Conservation (phyloP, 2,113 vertebrate species). For the Addax nasomaculatus region DNA sequence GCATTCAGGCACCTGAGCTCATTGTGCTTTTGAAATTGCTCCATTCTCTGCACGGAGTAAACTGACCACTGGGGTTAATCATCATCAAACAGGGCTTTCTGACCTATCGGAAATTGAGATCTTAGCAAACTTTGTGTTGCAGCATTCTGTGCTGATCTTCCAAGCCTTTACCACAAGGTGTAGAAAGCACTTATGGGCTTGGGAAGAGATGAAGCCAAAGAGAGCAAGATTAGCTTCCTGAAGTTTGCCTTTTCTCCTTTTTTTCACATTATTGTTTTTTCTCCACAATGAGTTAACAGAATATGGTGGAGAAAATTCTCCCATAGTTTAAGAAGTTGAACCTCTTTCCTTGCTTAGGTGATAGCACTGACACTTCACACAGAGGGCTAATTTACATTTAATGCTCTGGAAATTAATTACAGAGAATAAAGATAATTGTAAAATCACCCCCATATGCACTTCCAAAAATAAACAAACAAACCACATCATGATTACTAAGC, state of each 20-base stretch:
- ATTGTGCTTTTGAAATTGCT: conserved; percentile 55
- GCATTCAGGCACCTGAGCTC: not conserved
- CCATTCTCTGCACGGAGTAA: conserved; percentile 48
- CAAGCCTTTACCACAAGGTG: not conserved
- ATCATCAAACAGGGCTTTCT: conserved; percentile 41
- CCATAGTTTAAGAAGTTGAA: not conserved
- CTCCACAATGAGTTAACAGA: conserved; percentile 9
- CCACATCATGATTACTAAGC: conserved; percentile 39
- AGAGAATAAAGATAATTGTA: conserved; percentile 66
- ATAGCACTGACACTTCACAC: conserved; percentile 28
- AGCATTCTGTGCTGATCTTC: not conserved
- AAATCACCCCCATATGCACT: conserved; percentile 3
- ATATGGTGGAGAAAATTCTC: not conserved
- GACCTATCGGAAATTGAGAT: conserved; percentile 28
- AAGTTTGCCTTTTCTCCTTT: not conserved
- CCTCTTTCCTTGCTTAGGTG: conserved; percentile 7
- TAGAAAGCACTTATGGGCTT: conserved; percentile 41
- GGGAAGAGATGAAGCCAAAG: not conserved
- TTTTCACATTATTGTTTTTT: not conserved
- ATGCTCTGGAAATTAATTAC: conserved; percentile 73
- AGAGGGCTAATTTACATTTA: conserved; percentile 66
- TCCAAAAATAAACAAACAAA: conserved; percentile 58
- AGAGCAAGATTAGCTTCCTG: not conserved
- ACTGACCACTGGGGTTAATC: conserved; percentile 50
- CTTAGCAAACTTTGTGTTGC: not conserved